Conservation (phyloP, 2,113 vertebrate genomes). For the Thryonomys swinderianus region DNA sequence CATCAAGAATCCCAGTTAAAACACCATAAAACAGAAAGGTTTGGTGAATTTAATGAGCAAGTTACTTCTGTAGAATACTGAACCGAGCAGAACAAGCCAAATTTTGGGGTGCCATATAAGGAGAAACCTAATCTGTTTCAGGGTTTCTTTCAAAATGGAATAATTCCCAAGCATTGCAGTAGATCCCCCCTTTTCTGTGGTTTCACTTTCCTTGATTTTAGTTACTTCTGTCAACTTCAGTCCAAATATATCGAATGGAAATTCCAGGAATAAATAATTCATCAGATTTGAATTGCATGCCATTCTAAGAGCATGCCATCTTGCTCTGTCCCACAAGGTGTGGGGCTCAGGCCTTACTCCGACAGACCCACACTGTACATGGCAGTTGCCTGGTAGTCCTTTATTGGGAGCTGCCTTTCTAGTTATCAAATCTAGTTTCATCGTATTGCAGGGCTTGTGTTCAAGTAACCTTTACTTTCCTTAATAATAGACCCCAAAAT, state of each 20-base stretch:
- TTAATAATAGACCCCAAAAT: neutral
- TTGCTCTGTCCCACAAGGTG: neutral
- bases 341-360: neutral
- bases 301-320: neutral
- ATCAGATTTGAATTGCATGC: neutral
- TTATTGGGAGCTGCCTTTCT: neutral
- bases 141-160: conserved; percentile 51
- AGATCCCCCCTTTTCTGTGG: neutral
- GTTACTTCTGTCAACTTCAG: neutral
- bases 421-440: neutral
- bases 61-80: conserved; percentile 35
- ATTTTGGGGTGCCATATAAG: neutral
- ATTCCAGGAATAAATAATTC: neutral
- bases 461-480: neutral
- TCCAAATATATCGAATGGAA: neutral
- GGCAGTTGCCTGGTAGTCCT: neutral
- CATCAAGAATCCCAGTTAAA: conserved; percentile 8
- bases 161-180: neutral
- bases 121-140: conserved; percentile 46
- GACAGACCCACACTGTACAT: too few relatives aligned
- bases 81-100: neutral
- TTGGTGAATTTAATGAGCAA: neutral
- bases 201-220: neutral
- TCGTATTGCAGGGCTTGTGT: neutral
- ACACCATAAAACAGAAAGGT: neutral